A percentile compares a stretch with the other conserved stretches of the same genome.
phyloP scores from a whole-genome alignment of 2,888 invertebrate species.

The Catocala fraxini region DNA sequence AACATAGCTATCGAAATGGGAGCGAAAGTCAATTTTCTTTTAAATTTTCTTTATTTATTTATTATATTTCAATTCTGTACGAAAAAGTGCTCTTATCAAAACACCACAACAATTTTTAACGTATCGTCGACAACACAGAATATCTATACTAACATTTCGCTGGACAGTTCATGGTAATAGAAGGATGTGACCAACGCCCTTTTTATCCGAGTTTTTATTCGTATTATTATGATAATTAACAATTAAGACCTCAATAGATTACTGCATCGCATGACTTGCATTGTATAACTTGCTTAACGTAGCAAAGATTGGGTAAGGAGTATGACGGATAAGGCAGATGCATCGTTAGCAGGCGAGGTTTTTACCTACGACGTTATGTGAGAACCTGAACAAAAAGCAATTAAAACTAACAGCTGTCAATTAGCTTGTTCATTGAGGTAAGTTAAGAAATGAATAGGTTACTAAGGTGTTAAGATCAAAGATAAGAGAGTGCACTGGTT shows the following conservation, averaged over 20 bases:
- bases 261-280: slow-evolving; percentile 4
- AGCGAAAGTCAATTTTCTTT: too few species aligned
- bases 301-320: neutral
- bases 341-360: neutral
- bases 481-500: too few species aligned
- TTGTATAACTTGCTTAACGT: slow-evolving; percentile 1
- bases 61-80: too few species aligned
- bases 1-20: too few species aligned
- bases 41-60: too few species aligned
- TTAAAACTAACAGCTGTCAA: neutral
- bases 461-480: neutral
- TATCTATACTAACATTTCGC: too few species aligned
- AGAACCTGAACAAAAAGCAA: slow-evolving; percentile 1
- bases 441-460: neutral
- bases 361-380: slow-evolving; percentile 1
- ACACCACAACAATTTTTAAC: too few species aligned
- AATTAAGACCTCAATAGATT: neutral
- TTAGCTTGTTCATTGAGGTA: slow-evolving; percentile 1
- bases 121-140: too few species aligned
- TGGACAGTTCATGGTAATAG: too few species aligned
- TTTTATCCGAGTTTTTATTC: too few species aligned
- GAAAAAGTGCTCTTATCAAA: too few species aligned
- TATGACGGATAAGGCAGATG: slow-evolving; percentile 5
- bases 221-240: neutral
- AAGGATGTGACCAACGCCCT: too few species aligned